A percentile compares a stretch with the other conserved stretches of the same genome.
phyloP scores from a whole-genome alignment of 1,140 invertebrate species.

The Aporrectodea caliginosa region DNA sequence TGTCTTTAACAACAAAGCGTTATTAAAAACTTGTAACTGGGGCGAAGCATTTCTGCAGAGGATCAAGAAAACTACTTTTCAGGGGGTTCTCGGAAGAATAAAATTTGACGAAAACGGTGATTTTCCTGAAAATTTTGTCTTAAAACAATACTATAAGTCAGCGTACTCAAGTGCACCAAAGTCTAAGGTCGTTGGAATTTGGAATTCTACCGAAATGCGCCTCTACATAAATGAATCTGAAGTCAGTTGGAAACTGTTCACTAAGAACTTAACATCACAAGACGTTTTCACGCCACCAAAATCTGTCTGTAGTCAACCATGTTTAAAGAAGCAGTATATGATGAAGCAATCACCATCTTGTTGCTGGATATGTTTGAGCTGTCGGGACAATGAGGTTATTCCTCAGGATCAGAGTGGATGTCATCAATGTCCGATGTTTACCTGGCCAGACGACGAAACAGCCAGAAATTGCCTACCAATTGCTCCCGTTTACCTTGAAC shows the following conservation, averaged over 20 bases:
- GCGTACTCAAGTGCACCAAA: neutral
- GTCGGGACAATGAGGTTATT: neutral
- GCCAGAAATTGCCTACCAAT: neutral
- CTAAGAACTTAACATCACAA: neutral
- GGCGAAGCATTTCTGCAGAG: neutral
- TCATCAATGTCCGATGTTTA: neutral
- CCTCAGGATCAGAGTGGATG: neutral
- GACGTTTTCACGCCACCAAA: neutral
- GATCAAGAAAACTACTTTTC: neutral
- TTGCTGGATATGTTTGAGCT: neutral
- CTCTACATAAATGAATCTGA: neutral
- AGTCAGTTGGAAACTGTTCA: neutral
- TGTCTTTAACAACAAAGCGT: neutral
- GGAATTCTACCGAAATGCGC: neutral
- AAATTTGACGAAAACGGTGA: constrained; percentile 11
- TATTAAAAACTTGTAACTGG: neutral
- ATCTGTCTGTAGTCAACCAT: neutral
- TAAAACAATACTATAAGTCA: neutral
- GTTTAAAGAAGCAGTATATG: neutral
- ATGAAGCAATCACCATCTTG: neutral
- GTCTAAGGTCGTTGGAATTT: neutral
- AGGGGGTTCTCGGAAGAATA: neutral
- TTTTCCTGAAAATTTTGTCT: neutral
- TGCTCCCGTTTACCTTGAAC: neutral
- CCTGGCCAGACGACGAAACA: neutral